Conservation (phyloP, 2,888 invertebrate genomes). For the Tineola bisselliella region DNA sequence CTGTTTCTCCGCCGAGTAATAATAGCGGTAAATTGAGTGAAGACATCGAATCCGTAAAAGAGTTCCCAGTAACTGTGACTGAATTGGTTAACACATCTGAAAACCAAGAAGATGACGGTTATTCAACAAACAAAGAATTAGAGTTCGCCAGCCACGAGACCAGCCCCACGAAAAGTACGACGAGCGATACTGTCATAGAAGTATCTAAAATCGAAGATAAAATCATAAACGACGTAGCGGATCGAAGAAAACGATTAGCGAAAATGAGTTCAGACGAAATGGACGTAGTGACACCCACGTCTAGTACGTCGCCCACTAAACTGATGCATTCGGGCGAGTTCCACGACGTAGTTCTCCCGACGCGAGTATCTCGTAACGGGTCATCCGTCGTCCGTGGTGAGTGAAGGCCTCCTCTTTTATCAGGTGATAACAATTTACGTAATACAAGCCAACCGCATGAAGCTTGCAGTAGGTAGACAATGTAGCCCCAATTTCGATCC, state of each 20-base stretch:
- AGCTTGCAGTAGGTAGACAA: constrained; percentile 12
- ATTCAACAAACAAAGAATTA: constrained; percentile 16
- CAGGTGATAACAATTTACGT: constrained; percentile 63
- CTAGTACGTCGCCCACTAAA: constrained; percentile 22
- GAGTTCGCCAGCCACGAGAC: constrained; percentile 23
- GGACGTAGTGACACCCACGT: constrained; percentile 46
- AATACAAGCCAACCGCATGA: constrained; percentile 55
- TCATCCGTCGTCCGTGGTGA: constrained; percentile 62
- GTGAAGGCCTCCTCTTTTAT: constrained; percentile 62
- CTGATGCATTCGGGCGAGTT: constrained; percentile 64
- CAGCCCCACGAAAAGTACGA: constrained; percentile 25
- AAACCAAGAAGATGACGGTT: not conserved
- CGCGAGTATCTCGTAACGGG: constrained; percentile 45
- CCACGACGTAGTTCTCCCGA: constrained; percentile 58
- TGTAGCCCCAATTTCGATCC: no score
- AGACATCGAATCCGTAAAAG: constrained; percentile 48
- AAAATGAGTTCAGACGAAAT: constrained; percentile 43
- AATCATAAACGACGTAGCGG: not conserved
- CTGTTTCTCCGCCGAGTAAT: constrained; percentile 56
- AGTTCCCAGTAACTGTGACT: constrained; percentile 17
- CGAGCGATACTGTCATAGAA: constrained; percentile 26
- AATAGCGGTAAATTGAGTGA: constrained; percentile 58
- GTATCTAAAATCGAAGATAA: constrained; percentile 18
- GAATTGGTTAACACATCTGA: not conserved
- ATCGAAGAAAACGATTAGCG: constrained; percentile 21